phyloP scores from a whole-genome alignment of 1,140 invertebrate species.

The Hypothenemus hampei region DNA sequence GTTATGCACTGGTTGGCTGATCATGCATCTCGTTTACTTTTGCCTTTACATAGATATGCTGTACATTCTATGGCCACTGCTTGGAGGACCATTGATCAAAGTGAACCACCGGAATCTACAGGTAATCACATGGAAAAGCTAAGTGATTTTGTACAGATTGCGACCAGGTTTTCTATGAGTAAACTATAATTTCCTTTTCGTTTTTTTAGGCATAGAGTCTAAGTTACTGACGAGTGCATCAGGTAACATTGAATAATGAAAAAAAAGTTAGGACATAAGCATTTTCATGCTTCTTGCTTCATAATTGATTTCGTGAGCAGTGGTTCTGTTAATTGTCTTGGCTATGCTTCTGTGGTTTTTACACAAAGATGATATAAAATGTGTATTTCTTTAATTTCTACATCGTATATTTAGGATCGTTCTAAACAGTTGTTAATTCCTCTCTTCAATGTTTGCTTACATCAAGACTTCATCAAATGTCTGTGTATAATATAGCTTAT shows the following conservation, averaged over 20 bases:
- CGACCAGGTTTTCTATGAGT: not conserved
- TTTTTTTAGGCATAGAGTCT: constrained; percentile 6
- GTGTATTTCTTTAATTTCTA: no score
- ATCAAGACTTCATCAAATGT: no score
- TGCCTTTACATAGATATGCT: constrained; percentile 68
- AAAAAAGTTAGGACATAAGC: no score
- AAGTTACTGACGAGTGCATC: not conserved
- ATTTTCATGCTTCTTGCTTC: no score
- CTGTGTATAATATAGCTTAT: no score
- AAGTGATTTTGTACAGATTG: not conserved
- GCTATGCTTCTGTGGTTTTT: no score
- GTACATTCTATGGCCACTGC: constrained; percentile 73
- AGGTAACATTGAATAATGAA: constrained; percentile 17
- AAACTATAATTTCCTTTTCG: not conserved
- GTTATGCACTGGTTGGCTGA: constrained; percentile 74
- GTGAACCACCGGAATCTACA: constrained; percentile 48
- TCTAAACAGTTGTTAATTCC: no score
- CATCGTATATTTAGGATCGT: no score
- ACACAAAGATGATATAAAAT: no score
- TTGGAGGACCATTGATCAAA: constrained; percentile 60
- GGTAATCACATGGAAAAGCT: constrained; percentile 37
- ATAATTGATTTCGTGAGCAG: no score
- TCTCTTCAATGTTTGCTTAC: no score
- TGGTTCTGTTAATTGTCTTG: no score
- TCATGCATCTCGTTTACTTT: constrained; percentile 68